phyloP scores from a whole-genome alignment of 2,113 vertebrate genomes.

The Oplegnathus fasciatus region DNA sequence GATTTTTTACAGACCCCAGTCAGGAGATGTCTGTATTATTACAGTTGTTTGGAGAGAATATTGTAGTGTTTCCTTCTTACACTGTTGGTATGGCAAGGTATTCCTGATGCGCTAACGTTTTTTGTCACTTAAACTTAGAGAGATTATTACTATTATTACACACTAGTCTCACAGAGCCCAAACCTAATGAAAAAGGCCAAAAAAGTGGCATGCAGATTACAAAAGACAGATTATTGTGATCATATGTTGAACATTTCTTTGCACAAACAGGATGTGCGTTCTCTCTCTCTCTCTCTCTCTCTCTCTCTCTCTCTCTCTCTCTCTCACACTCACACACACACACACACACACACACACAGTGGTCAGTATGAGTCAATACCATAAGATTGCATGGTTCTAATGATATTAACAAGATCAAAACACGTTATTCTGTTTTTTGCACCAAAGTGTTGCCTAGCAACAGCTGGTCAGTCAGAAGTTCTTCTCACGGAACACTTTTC shows the following conservation, averaged over 20 bases:
- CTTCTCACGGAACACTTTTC: background rate
- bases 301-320: constrained; percentile 8
- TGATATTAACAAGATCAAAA: background rate
- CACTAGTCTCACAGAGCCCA: background rate
- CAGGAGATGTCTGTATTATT: background rate
- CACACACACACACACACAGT: background rate
- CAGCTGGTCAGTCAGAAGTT: background rate
- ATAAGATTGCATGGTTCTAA: background rate
- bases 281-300: background rate
- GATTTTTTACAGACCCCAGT: background rate
- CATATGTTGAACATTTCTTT: constrained; percentile 2
- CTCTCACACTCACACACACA: background rate
- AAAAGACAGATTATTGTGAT: background rate
- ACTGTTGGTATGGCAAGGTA: background rate
- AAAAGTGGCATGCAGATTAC: background rate
- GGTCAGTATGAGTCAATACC: background rate
- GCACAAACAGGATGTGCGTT: constrained; percentile 32
- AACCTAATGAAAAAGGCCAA: background rate
- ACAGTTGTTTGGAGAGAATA: background rate
- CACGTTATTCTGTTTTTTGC: constrained; percentile 1
- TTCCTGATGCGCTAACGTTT: background rate
- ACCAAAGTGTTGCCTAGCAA: background rate
- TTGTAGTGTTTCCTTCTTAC: background rate
- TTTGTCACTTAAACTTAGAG: background rate
- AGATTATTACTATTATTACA: background rate